A percentile compares a stretch with the other conserved stretches of the same genome.
These are phyloP conservation scores for Halesus radiatus DNA, from an alignment of 1,140 invertebrate genomes.

Conservation along the genomic window DNA sequence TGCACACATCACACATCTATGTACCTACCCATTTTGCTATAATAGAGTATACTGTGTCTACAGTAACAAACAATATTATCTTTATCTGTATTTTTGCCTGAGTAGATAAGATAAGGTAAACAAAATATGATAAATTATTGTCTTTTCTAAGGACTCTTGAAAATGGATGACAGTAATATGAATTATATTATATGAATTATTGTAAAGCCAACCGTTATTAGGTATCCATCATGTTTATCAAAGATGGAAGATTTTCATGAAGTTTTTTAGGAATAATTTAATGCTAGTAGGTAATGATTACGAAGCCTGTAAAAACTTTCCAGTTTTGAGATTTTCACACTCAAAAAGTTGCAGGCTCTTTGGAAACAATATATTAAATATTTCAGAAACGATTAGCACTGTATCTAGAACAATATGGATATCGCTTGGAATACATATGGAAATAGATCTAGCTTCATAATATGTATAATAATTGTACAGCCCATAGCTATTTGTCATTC, in stretches of 20 bases:
- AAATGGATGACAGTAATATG: not conserved
- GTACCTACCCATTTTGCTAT: too few relatives aligned
- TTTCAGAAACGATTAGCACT: not conserved
- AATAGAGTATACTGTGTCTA: too few relatives aligned
- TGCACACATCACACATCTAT: too few relatives aligned
- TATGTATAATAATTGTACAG: not conserved
- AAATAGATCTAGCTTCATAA: not conserved
- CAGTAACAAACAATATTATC: not conserved
- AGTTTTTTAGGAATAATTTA: too few relatives aligned
- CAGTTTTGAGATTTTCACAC: not conserved
- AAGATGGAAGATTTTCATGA: too few relatives aligned
- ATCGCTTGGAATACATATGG: not conserved
- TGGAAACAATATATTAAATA: not conserved
- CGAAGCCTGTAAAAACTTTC: too few relatives aligned
- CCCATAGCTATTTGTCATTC: constrained; percentile 1
- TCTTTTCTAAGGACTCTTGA: not conserved
- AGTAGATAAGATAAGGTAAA: not conserved
- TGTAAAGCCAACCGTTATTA: not conserved
- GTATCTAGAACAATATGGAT: not conserved
- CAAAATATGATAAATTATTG: not conserved
- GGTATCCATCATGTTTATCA: not conserved
- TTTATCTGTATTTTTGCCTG: not conserved
- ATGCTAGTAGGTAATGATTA: too few relatives aligned
- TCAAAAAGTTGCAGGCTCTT: not conserved
- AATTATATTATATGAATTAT: not conserved